These are phyloP conservation scores for Potorous gilbertii DNA, from an alignment of 2,797 vertebrate species.

Conservation along the genomic window DNA sequence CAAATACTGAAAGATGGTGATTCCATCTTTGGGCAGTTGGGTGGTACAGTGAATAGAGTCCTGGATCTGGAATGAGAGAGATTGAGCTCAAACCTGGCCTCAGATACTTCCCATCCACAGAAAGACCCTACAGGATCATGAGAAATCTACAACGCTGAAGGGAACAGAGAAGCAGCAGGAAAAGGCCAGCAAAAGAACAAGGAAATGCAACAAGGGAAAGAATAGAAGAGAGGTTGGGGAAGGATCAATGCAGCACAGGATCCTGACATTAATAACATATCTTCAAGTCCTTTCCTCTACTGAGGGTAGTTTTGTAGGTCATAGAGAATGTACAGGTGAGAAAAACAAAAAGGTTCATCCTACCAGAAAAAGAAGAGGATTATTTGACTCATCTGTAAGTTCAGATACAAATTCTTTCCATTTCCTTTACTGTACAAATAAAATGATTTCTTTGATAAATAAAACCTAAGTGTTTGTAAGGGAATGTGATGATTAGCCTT, in stretches of 20 bases:
- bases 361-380: background rate
- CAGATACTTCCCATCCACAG: background rate
- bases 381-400: background rate
- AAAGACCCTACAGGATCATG: background rate
- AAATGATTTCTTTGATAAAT: background rate
- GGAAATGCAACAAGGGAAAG: background rate
- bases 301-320: background rate
- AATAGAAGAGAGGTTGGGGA: background rate
- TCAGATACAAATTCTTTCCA: background rate
- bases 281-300: background rate
- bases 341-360: background rate
- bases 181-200: background rate
- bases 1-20: background rate
- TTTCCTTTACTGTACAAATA: background rate
- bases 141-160: background rate
- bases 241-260: background rate
- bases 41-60: background rate
- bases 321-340: background rate
- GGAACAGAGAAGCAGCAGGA: background rate
- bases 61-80: background rate
- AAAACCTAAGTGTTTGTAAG: background rate
- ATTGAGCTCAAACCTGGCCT: background rate
- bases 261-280: background rate
- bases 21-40: background rate
- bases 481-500: background rate